Conservation (phyloP, 2,888 invertebrate species). For the Gerris lacustris region DNA sequence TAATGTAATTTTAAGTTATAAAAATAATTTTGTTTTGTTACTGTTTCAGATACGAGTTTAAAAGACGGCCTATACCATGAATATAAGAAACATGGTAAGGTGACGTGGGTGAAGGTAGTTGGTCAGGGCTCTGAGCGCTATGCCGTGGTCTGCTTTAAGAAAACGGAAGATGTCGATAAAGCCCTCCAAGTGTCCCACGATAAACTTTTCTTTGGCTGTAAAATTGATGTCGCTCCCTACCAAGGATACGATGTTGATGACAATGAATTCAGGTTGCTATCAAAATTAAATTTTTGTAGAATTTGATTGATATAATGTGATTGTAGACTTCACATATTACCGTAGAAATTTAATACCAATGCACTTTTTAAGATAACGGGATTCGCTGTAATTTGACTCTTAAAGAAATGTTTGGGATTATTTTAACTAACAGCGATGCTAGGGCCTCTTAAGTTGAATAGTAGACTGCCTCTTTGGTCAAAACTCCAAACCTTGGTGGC, state of each 20-base stretch:
- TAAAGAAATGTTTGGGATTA: too few species aligned
- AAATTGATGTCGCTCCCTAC: constrained; percentile 88
- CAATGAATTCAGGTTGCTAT: constrained; percentile 36
- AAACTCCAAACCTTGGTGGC: too few species aligned
- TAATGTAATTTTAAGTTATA: too few species aligned
- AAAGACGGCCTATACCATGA: constrained; percentile 97
- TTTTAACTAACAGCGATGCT: too few species aligned
- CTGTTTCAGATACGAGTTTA: constrained; percentile 69
- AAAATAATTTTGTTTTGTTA: too few species aligned
- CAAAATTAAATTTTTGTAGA: constrained; percentile 7
- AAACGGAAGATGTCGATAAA: constrained; percentile 92
- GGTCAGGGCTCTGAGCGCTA: constrained; percentile 84
- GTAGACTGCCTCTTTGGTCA: too few species aligned
- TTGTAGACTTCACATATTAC: too few species aligned
- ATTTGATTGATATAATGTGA: too few species aligned
- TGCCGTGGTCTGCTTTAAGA: constrained; percentile 91
- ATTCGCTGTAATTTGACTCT: too few species aligned
- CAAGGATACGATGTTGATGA: constrained; percentile 54
- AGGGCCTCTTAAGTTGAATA: too few species aligned
- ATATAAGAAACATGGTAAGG: constrained; percentile 97
- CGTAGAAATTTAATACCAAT: too few species aligned
- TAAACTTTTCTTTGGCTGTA: constrained; percentile 92
- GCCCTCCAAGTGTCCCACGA: constrained; percentile 91
- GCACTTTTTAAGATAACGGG: too few species aligned
- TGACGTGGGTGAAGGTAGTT: constrained; percentile 86